Evolutionary conservation across 2,888 invertebrate genomes (phyloP), one percentile per base, ranked within the genome.

Genomic region (Dyspetes luteomarginatus): DNA sequence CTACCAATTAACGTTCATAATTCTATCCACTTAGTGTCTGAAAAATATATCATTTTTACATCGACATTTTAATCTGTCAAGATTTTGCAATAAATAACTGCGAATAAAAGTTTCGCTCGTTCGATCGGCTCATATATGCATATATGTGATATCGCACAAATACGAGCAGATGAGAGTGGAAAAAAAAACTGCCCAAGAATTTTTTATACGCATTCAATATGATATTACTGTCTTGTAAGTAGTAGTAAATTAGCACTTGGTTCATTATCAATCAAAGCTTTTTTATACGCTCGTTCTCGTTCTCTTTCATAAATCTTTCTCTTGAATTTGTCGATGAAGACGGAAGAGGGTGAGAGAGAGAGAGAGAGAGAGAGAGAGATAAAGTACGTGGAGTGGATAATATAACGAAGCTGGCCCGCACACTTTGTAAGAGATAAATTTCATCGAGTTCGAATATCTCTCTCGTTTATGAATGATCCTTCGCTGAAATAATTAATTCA

Each of bases 391-490:
- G 12, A 36, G 36, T 36, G 36, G 12, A 36, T 12, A 36, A 36
- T 30, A 30, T 12, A 36, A 9, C 12, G 36, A 1, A 1, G 56
- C 28, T 5, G 28, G 28, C 56, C 26, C 56, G 15, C 56, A 26
- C 26, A 28, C 55, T 15, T 56, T 26, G 56, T 28, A 28, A 56
- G n/a, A 56, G n/a, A 28, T 36, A 17, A 48, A 48, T 12, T 48
- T 48, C 17, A 48, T 15, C 17, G 48, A 48, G 48, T 17, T 56
- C 60, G 15, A 41, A 41, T 15, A 26, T 22, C 24, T 12, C 56
- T 50, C 48, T 56, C 28, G n/a, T 9, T 7, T 58, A 17, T 50
- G 60, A 75, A 68, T 28, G 67, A 68, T 75, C 41, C 36, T 69
- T 58, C 56, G 45, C 22, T 24, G 24, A 43, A 4, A 64, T 65